A percentile compares a stretch with the other conserved stretches of the same genome.
phyloP scores from a whole-genome alignment of 2,113 vertebrate species.

The Pelodiscus sinensis region DNA sequence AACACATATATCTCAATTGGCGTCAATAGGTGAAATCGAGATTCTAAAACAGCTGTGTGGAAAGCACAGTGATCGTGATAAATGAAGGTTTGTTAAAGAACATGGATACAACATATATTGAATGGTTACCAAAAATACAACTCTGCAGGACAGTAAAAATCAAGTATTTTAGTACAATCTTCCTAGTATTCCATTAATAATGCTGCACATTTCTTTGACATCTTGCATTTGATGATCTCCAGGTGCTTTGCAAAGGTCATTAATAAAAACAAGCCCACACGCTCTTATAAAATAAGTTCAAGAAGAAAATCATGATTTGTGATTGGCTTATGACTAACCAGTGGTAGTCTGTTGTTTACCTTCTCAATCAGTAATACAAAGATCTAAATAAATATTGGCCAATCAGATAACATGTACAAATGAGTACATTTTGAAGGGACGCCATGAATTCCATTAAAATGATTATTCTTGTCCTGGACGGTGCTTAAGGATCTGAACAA shows the following conservation, averaged over 20 bases:
- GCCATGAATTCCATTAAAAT: neutral
- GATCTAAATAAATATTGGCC: neutral
- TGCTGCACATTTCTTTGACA: neutral
- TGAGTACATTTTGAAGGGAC: neutral
- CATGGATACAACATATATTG: neutral
- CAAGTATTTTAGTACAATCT: neutral
- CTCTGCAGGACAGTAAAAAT: neutral
- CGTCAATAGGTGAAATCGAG: conserved; percentile 37
- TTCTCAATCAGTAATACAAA: neutral
- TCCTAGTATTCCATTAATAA: neutral
- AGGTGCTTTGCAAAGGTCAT: neutral
- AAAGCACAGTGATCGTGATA: neutral
- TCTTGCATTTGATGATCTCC: neutral
- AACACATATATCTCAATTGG: conserved; percentile 29
- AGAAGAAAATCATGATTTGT: neutral
- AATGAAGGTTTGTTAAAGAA: neutral
- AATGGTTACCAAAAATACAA: neutral
- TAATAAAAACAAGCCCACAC: neutral
- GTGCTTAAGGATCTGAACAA: neutral
- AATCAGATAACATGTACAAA: neutral
- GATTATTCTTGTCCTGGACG: neutral
- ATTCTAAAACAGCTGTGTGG: conserved; percentile 3
- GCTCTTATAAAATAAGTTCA: neutral
- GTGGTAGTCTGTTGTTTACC: neutral
- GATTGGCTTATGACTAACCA: too few species aligned